Evolutionary conservation across 1,140 invertebrate species (phyloP), one percentile per base, ranked within the genome.

Genomic region (Zelostemma sp.): DNA sequence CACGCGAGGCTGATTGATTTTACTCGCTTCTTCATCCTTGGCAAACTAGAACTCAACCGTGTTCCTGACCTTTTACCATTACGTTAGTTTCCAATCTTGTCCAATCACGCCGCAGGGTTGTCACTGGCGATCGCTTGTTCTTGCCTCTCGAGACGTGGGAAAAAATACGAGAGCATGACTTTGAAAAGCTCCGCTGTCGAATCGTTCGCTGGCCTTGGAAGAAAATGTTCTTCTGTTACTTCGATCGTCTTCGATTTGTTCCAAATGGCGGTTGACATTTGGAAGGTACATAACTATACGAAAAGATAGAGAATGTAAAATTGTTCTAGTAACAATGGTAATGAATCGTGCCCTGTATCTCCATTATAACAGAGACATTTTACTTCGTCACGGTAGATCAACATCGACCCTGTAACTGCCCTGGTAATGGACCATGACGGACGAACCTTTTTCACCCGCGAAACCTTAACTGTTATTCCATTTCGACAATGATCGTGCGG

Each of bases 381-480:
- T 28, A 53, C 55, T 70, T 15, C 47, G 67, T 65, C 61, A 70
- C 41, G 61, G 38, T 65, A 58, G 46, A 65, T 70, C 40, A 57
- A 61, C 61, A 56, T 35, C 41, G 40, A 51, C 49, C 51, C 67
- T 53, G 57, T 48, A 55, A n/a, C 46, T 63, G 57, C 54, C 61
- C 57, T 58, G 61, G 47, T 53, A 57, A 56, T 35, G 12, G 48
- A 70, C 51, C 61, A 66, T 71, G 58, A 58, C 53, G 57, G 53
- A 58, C 45, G 38, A 53, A 47, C 48, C 62, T 66, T 66, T 71
- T 65, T 61, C 12, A 17, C 17, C 6, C 38, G 28, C 49, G 14
- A 61, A 43, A 64, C 67, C 59, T 68, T 68, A 58, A 63, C 59
- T 58, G 66, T 68, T 68, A 59, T 63, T 53, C 41, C 48, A 14